Evolutionary conservation across 92 coral and sea anemone species (phyloP).

Genomic region (Siderastrea siderea): DNA sequence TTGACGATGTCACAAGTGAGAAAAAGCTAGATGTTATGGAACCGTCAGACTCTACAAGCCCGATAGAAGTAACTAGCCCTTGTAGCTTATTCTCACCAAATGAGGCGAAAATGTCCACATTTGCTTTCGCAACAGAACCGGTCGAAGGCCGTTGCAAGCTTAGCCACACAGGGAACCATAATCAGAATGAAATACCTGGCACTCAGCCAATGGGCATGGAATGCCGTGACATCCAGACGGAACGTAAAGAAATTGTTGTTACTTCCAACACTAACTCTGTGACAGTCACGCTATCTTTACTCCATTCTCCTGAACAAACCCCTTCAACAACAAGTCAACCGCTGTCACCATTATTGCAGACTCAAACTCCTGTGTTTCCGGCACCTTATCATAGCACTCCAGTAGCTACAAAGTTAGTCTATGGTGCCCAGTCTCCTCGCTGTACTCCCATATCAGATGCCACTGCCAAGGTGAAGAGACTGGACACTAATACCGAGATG

Average conservation of each 20-base stretch:
- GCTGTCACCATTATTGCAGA: conserved; percentile 26
- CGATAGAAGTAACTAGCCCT: conserved; percentile 76
- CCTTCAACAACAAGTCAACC: conserved; percentile 8
- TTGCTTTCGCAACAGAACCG: not conserved
- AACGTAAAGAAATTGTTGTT: not conserved
- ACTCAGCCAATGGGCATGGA: conserved; percentile 20
- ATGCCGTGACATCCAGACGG: not conserved
- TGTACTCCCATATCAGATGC: conserved; percentile 73
- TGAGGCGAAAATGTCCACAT: conserved; percentile 39
- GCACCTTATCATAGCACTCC: conserved; percentile 70
- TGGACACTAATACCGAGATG: not conserved
- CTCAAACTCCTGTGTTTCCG: conserved; percentile 19
- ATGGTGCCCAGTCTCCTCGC: conserved; percentile 52
- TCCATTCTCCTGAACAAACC: conserved; percentile 1
- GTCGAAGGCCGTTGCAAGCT: not conserved
- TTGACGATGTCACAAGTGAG: not conserved
- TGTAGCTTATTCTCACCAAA: conserved; percentile 68
- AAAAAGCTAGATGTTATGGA: not conserved
- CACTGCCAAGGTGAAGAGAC: conserved; percentile 3
- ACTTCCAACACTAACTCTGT: not conserved
- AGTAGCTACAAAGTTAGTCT: conserved; percentile 44
- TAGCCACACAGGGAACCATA: not conserved
- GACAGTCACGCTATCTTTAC: conserved; percentile 24
- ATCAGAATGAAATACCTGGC: not conserved
- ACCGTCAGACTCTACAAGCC: conserved; percentile 56